Percentiles rank a stretch among this genome's conserved stretches.
phyloP scores from a whole-genome alignment of 2,888 invertebrate genomes.

The Scaptodrosophila latifasciaeformis region DNA sequence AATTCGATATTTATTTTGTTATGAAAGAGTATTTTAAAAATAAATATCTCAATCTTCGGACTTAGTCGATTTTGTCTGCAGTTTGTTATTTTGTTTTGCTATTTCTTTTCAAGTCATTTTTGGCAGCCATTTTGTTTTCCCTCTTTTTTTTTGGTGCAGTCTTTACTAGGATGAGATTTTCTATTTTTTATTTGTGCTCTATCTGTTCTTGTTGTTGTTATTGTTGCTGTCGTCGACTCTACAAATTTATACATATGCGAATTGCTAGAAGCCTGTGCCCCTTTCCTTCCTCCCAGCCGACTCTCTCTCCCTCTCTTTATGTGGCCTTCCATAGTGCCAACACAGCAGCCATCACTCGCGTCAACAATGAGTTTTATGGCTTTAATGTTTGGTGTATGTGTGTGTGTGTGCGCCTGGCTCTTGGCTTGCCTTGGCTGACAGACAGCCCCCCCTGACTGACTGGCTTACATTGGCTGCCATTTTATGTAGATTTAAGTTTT shows the following conservation, averaged over 20 bases:
- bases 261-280: slow-evolving; percentile 16
- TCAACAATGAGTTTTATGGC: slow-evolving; percentile 55
- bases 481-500: slow-evolving; percentile 59
- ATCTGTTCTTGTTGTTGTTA: too few relatives aligned
- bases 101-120: slow-evolving; percentile 14
- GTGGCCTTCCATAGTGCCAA: too few relatives aligned
- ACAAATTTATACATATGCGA: slow-evolving; percentile 45
- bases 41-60: too few relatives aligned
- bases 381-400: slow-evolving; percentile 13
- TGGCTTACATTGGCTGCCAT: slow-evolving; percentile 5
- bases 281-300: too few relatives aligned
- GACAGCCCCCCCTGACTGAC: slow-evolving; percentile 2
- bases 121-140: slow-evolving; percentile 35
- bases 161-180: too few relatives aligned
- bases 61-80: too few relatives aligned
- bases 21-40: too few relatives aligned
- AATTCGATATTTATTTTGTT: too few relatives aligned
- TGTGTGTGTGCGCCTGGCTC: slow-evolving; percentile 9
- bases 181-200: too few relatives aligned
- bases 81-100: neutral
- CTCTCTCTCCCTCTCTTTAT: too few relatives aligned
- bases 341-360: slow-evolving; percentile 29
- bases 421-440: slow-evolving; percentile 1
- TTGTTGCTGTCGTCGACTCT: slow-evolving; percentile 20
- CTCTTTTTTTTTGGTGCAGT: neutral